Base-by-base conservation (phyloP, 2,797 vertebrate species). In the Craterocephalus amniculus region DNA sequence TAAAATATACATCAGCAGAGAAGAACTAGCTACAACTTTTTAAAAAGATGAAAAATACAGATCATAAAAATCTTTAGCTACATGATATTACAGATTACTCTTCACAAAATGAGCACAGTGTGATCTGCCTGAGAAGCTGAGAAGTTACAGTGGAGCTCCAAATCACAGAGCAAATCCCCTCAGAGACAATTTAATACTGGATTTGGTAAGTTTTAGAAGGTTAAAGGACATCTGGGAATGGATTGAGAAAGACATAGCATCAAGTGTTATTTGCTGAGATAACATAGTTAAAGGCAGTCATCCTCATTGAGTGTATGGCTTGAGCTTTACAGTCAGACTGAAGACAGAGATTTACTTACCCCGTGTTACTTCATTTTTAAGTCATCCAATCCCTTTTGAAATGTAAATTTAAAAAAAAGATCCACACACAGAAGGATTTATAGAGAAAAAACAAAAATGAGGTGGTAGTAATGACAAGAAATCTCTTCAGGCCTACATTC, bases 171-270 rank as follows among this genome's bases (percentile, higher is more conserved):
- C 4, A 34, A 63, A 79, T 67, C 67, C 71, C 77, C 54, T 43
- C 67, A 2, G 63, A 82, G 67, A 82, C 64, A 63, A 74, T 87
- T 83, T 76, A 66, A 74, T 70, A 82, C 80, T 83, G 67, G 80
- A 86, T 77, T 80, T 61, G 82, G 26, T 45, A 65, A 58, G 58
- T 78, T 80, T 86, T 26, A 71, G 29, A 66, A 58, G n/a, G 63
- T 61, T 70, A 43, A 78, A 80, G 72, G 78, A 74, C 66, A 29
- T 63, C n/a, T 29, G 34, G 61, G 26, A 38, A 69, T 24, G 35
- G 60, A 52, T 72, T 55, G 70, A 75, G 57, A 68, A 12, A 58
- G 57, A 63, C 32, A 52, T 16, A 55, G 66, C 20, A 68, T 76
- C 45, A 67, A 79, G 38, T 45, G 64, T 51, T 79, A 68, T 59